Conservation (phyloP, 1,140 invertebrate genomes). For the Lordiphosa mommai region DNA sequence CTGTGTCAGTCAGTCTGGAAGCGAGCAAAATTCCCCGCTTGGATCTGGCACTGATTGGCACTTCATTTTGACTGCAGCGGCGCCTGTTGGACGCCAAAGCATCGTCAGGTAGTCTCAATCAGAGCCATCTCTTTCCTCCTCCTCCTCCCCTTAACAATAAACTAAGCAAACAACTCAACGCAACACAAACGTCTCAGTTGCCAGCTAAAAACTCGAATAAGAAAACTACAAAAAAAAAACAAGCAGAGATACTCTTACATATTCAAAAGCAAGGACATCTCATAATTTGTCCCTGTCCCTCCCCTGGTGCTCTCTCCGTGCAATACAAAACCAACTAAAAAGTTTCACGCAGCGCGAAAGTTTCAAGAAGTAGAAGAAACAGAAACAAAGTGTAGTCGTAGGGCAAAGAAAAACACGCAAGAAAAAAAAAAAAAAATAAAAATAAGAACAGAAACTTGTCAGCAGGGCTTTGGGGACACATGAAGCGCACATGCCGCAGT, state of each 20-base stretch:
- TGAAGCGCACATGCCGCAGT: slow-evolving; percentile 45
- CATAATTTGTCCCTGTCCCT: slow-evolving; percentile 27
- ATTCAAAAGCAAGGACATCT: slow-evolving; percentile 47
- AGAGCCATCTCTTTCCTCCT: slow-evolving; percentile 32
- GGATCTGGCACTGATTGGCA: slow-evolving; percentile 34
- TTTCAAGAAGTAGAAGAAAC: slow-evolving; percentile 6
- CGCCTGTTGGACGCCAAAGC: slow-evolving; percentile 11
- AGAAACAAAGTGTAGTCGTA: slow-evolving; percentile 26
- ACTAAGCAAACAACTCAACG: slow-evolving; percentile 42
- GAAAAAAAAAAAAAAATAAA: neutral
- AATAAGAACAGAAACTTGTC: slow-evolving; percentile 29
- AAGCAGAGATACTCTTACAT: slow-evolving; percentile 18
- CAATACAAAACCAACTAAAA: slow-evolving; percentile 50
- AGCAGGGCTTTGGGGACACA: slow-evolving; percentile 43
- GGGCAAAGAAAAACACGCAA: slow-evolving; percentile 31
- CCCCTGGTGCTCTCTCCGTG: neutral
- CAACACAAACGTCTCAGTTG: slow-evolving; percentile 7
- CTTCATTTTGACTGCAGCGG: slow-evolving; percentile 38
- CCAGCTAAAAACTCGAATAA: slow-evolving; percentile 4
- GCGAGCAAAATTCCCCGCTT: neutral
- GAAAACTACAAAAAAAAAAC: neutral
- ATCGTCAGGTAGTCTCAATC: slow-evolving; percentile 42
- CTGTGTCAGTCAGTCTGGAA: neutral
- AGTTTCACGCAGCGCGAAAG: slow-evolving; percentile 55
- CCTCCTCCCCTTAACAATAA: slow-evolving; percentile 28